Conservation (phyloP, 1,140 invertebrate species). For the Proctacanthus coquilletti region DNA sequence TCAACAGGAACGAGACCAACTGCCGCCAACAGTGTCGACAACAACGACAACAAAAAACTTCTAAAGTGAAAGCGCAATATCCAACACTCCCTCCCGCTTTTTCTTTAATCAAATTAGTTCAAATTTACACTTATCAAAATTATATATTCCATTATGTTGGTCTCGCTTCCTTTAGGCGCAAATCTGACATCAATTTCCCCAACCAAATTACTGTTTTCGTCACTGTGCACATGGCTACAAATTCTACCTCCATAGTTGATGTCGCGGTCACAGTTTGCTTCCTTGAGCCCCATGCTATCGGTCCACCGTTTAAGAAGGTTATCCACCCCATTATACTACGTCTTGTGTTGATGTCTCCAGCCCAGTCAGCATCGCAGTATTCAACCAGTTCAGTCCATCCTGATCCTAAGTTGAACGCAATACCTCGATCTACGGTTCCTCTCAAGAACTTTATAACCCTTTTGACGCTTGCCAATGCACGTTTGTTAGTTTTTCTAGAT, state of each 20-base stretch:
- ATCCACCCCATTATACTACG: conserved; percentile 19
- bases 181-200: conserved; percentile 14
- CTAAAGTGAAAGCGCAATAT: no score
- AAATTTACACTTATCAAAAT: no score
- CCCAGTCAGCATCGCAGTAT: conserved; percentile 30
- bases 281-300: conserved; percentile 28
- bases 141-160: no score
- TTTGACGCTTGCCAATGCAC: conserved; percentile 18
- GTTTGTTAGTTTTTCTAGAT: conserved; percentile 19
- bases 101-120: no score
- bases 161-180: no score
- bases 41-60: no score
- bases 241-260: conserved; percentile 34
- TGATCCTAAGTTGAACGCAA: background rate
- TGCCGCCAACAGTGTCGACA: no score
- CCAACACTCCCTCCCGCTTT: no score
- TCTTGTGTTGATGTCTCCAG: conserved; percentile 18
- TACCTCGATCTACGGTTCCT: conserved; percentile 9
- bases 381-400: conserved; percentile 3
- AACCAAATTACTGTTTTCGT: conserved; percentile 26
- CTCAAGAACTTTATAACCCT: conserved; percentile 19
- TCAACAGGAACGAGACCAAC: no score
- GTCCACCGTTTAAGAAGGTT: conserved; percentile 18
- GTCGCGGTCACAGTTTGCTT: conserved; percentile 30
- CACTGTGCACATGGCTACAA: conserved; percentile 25